Evolutionary conservation across 2,113 vertebrate species (phyloP).

Genomic region (Leiothrix lutea): DNA sequence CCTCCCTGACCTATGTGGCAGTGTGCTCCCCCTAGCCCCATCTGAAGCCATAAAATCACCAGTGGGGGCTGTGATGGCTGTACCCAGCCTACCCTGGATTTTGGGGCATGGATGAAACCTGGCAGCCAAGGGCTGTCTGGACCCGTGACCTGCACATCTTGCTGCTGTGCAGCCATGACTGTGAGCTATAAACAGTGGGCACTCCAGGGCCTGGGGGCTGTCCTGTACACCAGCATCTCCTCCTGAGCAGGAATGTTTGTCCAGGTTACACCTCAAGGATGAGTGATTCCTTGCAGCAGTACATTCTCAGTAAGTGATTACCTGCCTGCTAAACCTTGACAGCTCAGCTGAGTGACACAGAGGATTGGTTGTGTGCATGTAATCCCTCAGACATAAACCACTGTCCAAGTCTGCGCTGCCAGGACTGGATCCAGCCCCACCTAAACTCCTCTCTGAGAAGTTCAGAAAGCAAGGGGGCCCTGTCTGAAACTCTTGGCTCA

Average conservation of each 20-base stretch:
- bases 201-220: neutral
- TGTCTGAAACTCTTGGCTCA: neutral
- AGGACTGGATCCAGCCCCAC: neutral
- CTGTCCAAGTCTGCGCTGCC: neutral
- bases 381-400: neutral
- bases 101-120: neutral
- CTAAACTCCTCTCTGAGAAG: neutral
- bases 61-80: neutral
- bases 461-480: neutral
- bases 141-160: neutral
- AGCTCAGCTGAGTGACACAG: neutral
- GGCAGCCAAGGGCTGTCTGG: neutral
- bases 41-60: neutral
- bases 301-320: neutral
- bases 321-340: neutral
- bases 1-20: neutral
- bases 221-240: neutral
- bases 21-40: neutral
- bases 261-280: neutral
- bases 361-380: neutral
- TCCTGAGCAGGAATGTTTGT: neutral
- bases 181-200: accelerated
- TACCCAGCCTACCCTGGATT: neutral
- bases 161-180: neutral
- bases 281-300: neutral